Percentiles rank a stretch among this genome's conserved stretches.
These are phyloP conservation scores for Rosalia funebris DNA, from an alignment of 2,888 invertebrate genomes.

Conservation along the genomic window DNA sequence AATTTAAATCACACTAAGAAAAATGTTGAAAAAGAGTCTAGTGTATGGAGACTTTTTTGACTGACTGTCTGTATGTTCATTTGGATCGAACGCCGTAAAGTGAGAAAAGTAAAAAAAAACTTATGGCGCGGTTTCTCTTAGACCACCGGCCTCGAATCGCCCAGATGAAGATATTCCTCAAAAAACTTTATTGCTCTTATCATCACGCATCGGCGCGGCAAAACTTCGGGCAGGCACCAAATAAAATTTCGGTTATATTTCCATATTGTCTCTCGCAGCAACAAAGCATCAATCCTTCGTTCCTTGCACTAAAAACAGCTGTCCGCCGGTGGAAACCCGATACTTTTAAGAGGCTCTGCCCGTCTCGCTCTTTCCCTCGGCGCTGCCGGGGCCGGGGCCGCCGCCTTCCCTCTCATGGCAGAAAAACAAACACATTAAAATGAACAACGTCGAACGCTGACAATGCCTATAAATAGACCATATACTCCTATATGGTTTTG, in stretches of 20 bases:
- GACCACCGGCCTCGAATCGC: too few relatives aligned
- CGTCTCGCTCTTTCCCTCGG: slow-evolving; percentile 49
- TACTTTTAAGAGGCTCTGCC: slow-evolving; percentile 64
- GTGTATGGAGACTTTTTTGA: too few relatives aligned
- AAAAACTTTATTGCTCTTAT: too few relatives aligned
- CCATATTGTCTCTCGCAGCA: slow-evolving; percentile 42
- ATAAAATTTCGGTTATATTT: slow-evolving; percentile 35
- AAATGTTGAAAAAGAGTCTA: too few relatives aligned
- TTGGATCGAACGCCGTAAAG: too few relatives aligned
- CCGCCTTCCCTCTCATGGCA: slow-evolving; percentile 57
- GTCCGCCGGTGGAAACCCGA: slow-evolving; percentile 64
- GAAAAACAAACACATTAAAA: slow-evolving; percentile 66
- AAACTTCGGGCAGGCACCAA: not conserved
- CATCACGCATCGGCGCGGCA: too few relatives aligned
- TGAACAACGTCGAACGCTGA: slow-evolving; percentile 65
- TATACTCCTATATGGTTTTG: slow-evolving; percentile 53
- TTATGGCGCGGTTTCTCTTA: too few relatives aligned
- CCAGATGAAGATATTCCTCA: too few relatives aligned
- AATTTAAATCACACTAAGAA: too few relatives aligned
- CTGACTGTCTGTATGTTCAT: too few relatives aligned
- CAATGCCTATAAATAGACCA: slow-evolving; percentile 66
- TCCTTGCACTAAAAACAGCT: slow-evolving; percentile 64
- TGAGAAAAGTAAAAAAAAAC: too few relatives aligned
- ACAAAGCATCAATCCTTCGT: slow-evolving; percentile 52
- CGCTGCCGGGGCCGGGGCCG: slow-evolving; percentile 29